Evolutionary conservation across 2,113 vertebrate species (phyloP).

Genomic region (Pantherophis guttatus): DNA sequence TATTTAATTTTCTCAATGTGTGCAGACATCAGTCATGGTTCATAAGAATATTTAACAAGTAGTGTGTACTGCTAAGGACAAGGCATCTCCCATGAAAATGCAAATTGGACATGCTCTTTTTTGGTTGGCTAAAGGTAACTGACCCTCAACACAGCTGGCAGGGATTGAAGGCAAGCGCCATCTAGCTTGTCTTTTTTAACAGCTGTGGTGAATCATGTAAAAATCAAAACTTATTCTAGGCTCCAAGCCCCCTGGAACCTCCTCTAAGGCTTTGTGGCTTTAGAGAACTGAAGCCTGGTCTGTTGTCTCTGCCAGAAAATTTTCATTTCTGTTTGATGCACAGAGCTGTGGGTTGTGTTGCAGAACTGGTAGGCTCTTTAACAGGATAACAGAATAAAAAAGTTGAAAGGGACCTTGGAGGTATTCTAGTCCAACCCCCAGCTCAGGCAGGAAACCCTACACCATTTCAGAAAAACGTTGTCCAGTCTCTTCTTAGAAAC

Average conservation of each 20-base stretch:
- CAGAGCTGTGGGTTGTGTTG: not conserved
- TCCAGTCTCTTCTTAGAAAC: not conserved
- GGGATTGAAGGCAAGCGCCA: not conserved
- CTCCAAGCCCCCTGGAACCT: not conserved
- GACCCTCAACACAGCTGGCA: not conserved
- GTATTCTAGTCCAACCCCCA: not conserved
- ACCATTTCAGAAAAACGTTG: not conserved
- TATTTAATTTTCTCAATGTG: not conserved
- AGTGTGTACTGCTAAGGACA: too few relatives aligned
- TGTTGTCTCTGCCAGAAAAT: not conserved
- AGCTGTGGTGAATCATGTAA: not conserved
- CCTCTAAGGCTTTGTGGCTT: conserved; percentile 9
- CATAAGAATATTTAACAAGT: not conserved
- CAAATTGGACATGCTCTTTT: not conserved
- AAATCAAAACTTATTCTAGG: conserved; percentile 8
- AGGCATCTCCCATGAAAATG: not conserved
- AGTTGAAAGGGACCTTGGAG: not conserved
- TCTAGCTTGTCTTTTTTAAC: not conserved
- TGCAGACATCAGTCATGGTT: not conserved
- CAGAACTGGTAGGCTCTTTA: not conserved
- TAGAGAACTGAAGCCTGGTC: not conserved
- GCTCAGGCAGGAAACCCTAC: not conserved
- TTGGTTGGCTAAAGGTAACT: not conserved
- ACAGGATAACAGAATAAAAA: not conserved
- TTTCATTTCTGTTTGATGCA: not conserved